Evolutionary conservation across 2,113 vertebrate species (phyloP), one percentile per base, ranked within the genome.

Genomic region (Pyxicephalus adspersus): DNA sequence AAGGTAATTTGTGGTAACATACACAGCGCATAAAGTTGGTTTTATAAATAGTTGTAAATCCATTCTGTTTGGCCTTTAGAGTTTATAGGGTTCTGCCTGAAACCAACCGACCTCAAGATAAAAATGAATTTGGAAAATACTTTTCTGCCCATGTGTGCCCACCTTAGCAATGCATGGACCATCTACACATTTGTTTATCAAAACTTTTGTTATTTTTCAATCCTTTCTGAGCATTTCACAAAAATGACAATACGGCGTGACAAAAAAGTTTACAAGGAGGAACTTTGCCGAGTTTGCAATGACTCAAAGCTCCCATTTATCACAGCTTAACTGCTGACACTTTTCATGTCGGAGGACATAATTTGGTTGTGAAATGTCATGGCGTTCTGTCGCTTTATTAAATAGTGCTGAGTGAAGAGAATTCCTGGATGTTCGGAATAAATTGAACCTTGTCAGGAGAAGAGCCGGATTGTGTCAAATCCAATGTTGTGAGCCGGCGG

Each of bases 401-500:
- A 20, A 55, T 57, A 19, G 26, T 73, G 70, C 11, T 73, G 70
- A 73, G 70, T 73, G 70, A 73, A 34, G 55, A 57, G 70, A 73
- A 73, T 57, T 73, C 54, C 54, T 57, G 4, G 57, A n/a, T 11
- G 55, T 28, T 19, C 23, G 54, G 54, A 34, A 26, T 15, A 58
- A 29, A 58, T 11, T 17, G 25, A 34, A 19, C 9, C 19, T 11
- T 9, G 26, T 29, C 18, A 31, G 9, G n/a, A n/a, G 26, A 50
- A 72, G 51, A 23, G 52, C 28, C 55, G 16, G 20, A 51, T 3
- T 4, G 50, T 26, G 23, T 54, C 19, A 72, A 55, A 28, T 28
- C 17, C 1, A 28, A 54, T 28, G 19, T 71, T 34, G 28, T 11
- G 64, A 26, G 17, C 52, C 38, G 26, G 22, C 11, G 3, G 15